These are phyloP conservation scores for Oryzias curvinotus DNA, from an alignment of 2,113 vertebrate species.

Conservation along the genomic window DNA sequence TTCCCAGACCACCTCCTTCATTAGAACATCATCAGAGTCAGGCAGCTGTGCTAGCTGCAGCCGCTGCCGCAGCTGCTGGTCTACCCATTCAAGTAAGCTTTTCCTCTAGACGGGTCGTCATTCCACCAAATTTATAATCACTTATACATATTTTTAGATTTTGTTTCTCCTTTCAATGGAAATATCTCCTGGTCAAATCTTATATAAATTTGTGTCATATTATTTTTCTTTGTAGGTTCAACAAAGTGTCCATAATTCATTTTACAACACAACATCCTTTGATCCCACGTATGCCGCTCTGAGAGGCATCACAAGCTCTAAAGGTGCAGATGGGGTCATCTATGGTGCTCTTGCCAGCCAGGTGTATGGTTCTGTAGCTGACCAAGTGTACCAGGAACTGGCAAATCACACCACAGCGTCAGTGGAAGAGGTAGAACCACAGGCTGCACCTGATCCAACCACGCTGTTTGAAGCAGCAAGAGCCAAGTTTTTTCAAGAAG, in stretches of 20 bases:
- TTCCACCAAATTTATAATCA: neutral
- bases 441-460: constrained; percentile 70
- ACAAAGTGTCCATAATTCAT: constrained; percentile 78
- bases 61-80: constrained; percentile 76
- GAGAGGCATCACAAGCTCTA: constrained; percentile 75
- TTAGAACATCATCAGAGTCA: constrained; percentile 82
- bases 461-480: constrained; percentile 79
- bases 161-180: neutral
- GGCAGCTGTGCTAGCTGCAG: constrained; percentile 78
- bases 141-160: neutral
- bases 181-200: no score
- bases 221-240: constrained; percentile 71
- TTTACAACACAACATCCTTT: constrained; percentile 83
- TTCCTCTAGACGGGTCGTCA: neutral
- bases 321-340: constrained; percentile 76
- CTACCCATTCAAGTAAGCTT: constrained; percentile 70
- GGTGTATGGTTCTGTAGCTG: constrained; percentile 82
- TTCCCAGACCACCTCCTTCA: constrained; percentile 73
- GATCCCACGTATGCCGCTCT: constrained; percentile 83
- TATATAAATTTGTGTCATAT: neutral
- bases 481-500: constrained; percentile 80
- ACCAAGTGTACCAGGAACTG: constrained; percentile 75
- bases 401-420: constrained; percentile 41
- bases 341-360: constrained; percentile 84
- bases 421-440: constrained; percentile 49